A percentile compares a stretch with the other conserved stretches of the same genome.
Evolutionary conservation across 2,113 vertebrate species (phyloP).

Genomic region (Hyla sarda): DNA sequence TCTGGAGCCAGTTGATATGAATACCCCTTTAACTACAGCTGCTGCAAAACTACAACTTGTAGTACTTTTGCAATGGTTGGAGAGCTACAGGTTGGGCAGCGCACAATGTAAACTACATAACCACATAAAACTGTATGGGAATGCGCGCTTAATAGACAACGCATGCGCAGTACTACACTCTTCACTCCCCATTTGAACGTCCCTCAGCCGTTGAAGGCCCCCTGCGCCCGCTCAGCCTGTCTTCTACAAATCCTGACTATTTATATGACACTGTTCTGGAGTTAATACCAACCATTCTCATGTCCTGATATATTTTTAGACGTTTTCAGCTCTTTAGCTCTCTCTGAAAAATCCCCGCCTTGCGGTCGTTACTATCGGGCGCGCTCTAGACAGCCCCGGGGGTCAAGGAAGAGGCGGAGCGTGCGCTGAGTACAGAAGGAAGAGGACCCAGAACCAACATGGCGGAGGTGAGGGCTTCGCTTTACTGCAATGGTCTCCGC

Average conservation of each 20-base stretch:
- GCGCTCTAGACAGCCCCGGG: background rate
- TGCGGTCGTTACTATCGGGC: background rate
- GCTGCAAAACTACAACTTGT: too few relatives aligned
- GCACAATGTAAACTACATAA: too few relatives aligned
- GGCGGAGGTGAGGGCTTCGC: constrained; percentile 38
- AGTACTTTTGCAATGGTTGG: too few relatives aligned
- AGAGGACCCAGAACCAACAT: background rate
- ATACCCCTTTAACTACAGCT: too few relatives aligned
- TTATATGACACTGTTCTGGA: background rate
- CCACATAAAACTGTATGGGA: too few relatives aligned
- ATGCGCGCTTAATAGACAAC: too few relatives aligned
- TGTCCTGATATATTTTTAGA: background rate
- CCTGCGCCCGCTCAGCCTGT: background rate
- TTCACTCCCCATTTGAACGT: background rate
- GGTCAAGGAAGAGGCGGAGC: constrained; percentile 19
- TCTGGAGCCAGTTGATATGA: too few relatives aligned
- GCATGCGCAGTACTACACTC: background rate
- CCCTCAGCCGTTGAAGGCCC: background rate
- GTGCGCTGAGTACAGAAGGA: background rate
- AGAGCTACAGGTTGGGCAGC: too few relatives aligned
- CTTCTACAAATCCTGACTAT: background rate
- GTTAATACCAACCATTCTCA: background rate
- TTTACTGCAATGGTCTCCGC: background rate
- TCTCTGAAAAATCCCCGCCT: background rate
- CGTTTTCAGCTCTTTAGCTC: background rate